Evolutionary conservation across 2,797 vertebrate species (phyloP).

Genomic region (Echiichthys vipera): DNA sequence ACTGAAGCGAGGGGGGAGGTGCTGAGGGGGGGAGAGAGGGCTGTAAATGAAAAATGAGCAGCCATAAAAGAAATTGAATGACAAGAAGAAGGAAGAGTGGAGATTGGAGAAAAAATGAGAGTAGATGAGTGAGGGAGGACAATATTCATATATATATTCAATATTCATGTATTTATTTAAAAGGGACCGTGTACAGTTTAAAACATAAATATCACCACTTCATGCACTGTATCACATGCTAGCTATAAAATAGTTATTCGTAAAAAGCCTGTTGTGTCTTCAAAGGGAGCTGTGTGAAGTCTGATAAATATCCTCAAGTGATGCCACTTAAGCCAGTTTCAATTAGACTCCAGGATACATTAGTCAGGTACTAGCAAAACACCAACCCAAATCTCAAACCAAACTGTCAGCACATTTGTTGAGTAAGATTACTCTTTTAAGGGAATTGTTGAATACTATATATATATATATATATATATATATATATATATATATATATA

Average conservation of each 20-base stretch:
- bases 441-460: too few species aligned
- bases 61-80: constrained; percentile 19
- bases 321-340: too few species aligned
- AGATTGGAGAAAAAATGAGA: not conserved
- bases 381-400: not conserved
- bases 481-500: too few species aligned
- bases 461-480: too few species aligned
- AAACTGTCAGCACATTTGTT: too few species aligned
- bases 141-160: too few species aligned
- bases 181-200: too few species aligned
- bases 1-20: constrained; percentile 17
- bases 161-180: too few species aligned
- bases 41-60: constrained; percentile 40
- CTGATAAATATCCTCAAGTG: not conserved
- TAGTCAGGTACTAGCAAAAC: not conserved
- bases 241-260: too few species aligned
- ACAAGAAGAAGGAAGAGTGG: constrained; percentile 1
- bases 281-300: not conserved
- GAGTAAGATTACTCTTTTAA: too few species aligned
- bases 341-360: not conserved
- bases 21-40: not conserved
- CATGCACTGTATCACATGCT: too few species aligned
- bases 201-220: too few species aligned
- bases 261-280: not conserved
- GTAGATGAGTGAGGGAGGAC: not conserved